Conservation (phyloP, 2,888 invertebrate species). For the Zeuzera pyrina region DNA sequence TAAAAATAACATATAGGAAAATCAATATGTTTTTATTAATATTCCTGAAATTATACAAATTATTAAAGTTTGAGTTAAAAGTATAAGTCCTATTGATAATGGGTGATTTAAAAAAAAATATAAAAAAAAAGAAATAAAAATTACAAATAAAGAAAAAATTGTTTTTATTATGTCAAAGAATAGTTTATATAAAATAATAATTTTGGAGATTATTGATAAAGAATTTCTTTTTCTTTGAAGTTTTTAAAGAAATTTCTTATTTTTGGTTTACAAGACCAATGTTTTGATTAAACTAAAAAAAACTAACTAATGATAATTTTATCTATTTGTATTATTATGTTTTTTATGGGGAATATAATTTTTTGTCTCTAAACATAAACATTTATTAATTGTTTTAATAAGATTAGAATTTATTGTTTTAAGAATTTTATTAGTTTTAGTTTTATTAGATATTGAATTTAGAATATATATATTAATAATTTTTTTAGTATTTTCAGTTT, state of each 20-base stretch:
- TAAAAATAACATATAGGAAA: conserved; percentile 75
- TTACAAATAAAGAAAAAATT: conserved; percentile 43
- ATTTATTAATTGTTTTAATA: conserved; percentile 74
- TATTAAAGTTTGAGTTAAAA: conserved; percentile 67
- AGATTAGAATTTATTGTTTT: conserved; percentile 76
- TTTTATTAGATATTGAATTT: no score
- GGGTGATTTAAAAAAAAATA: conserved; percentile 57
- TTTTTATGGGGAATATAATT: conserved; percentile 62
- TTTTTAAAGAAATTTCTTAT: conserved; percentile 72
- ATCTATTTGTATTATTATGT: conserved; percentile 56
- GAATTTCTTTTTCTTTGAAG: conserved; percentile 70
- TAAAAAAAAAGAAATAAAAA: conserved; percentile 37
- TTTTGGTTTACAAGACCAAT: conserved; percentile 80
- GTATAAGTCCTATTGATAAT: conserved; percentile 65
- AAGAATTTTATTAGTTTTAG: conserved; percentile 65
- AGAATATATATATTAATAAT: conserved; percentile 73
- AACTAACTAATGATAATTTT: conserved; percentile 60
- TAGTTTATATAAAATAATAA: conserved; percentile 79
- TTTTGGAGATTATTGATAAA: conserved; percentile 79
- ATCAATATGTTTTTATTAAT: conserved; percentile 69
- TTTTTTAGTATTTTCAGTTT: conserved; percentile 76
- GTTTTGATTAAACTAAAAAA: conserved; percentile 79
- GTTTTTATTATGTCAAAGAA: conserved; percentile 62
- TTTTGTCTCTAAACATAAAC: conserved; percentile 72
- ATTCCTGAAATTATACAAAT: conserved; percentile 57